Percentiles rank a stretch among this genome's conserved stretches.
Evolutionary conservation across 1,140 invertebrate species (phyloP).

Genomic region (Diorhabda carinulata): DNA sequence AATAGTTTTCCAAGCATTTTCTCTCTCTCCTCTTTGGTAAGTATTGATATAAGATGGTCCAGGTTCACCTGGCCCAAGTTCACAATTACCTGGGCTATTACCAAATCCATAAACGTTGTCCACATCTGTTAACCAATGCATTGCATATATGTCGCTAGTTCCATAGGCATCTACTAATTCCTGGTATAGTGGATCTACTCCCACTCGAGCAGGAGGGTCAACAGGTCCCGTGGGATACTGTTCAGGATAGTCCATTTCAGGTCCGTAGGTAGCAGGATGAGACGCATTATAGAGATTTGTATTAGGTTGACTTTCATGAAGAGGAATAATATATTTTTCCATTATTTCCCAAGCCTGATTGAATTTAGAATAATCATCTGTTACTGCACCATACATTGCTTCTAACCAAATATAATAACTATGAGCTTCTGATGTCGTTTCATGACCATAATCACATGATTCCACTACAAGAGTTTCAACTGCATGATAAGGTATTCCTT

Average conservation of each 20-base stretch:
- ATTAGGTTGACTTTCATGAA: slow-evolving; percentile 13
- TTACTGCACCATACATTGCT: slow-evolving; percentile 29
- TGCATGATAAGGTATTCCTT: slow-evolving; percentile 29
- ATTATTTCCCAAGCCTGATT: slow-evolving; percentile 26
- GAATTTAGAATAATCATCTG: slow-evolving; percentile 24
- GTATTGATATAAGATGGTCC: slow-evolving; percentile 25
- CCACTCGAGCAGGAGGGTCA: slow-evolving; percentile 22
- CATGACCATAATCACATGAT: slow-evolving; percentile 28
- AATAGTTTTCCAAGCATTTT: slow-evolving; percentile 22
- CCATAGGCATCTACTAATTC: slow-evolving; percentile 21
- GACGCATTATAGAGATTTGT: slow-evolving; percentile 21
- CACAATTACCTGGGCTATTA: slow-evolving; percentile 22
- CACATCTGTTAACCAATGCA: slow-evolving; percentile 26
- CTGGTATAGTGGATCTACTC: slow-evolving; percentile 19
- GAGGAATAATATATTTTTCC: slow-evolving; percentile 27
- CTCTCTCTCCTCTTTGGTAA: slow-evolving; percentile 14
- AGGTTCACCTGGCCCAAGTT: slow-evolving; percentile 12
- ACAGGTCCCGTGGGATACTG: slow-evolving; percentile 21
- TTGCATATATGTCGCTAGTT: slow-evolving; percentile 18
- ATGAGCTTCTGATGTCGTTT: slow-evolving; percentile 31
- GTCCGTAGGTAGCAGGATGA: slow-evolving; percentile 24
- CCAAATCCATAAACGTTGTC: slow-evolving; percentile 26
- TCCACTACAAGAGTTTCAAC: slow-evolving; percentile 30
- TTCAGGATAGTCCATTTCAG: slow-evolving; percentile 25
- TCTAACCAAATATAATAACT: slow-evolving; percentile 32